Evolutionary conservation across 2,113 vertebrate genomes (phyloP), one percentile per base, ranked within the genome.

Genomic region (Tylochromis polylepis): DNA sequence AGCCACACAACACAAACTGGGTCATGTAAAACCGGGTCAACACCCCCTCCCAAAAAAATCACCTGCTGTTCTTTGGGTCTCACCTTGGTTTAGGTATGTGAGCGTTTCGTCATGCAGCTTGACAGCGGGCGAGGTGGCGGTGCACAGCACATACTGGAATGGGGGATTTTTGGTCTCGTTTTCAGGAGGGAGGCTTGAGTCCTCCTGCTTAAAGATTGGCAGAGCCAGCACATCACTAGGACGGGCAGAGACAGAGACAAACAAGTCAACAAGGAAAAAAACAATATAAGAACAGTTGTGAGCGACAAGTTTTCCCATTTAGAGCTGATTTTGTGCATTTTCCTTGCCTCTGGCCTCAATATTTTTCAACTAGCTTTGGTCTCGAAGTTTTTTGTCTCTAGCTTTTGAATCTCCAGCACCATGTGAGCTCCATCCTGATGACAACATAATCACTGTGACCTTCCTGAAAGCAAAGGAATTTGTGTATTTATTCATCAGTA

Each of bases 161-260:
- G 98, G 99, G 82, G 98, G 97, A 11, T 99, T 98, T 94, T 99
- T 99, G 93, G 97, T 97, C 93, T 98, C 98, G 10, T 79, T 96
- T 84, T 99, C 98, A 0, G 97, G 89, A 5, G 99, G 97, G 89
- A 99, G 93, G 89, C 95, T 98, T 11, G 98, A 97, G 87, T 99
- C 98, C 94, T 99, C 99, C 96, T 99, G 98, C 93, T 99, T 99
- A 92, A 99, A 99, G 95, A 99, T 99, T 79, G 99, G 99, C 90
- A 99, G 96, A n/a, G 99, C 99, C 18, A 99, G 97, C 85, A 99
- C 99, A 90, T 99, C 99, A 55, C 98, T 99, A 67, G 34, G 91
- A 11, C 15, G 70, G 27, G 59, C 5, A 85, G 5, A 83, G 24
- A 75, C n/a, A 3, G 11, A 85, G 16, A 78, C 36, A 49, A 29